These are phyloP conservation scores for Invenusta paracnida DNA, from an alignment of 2,888 invertebrate species.

Conservation along the genomic window DNA sequence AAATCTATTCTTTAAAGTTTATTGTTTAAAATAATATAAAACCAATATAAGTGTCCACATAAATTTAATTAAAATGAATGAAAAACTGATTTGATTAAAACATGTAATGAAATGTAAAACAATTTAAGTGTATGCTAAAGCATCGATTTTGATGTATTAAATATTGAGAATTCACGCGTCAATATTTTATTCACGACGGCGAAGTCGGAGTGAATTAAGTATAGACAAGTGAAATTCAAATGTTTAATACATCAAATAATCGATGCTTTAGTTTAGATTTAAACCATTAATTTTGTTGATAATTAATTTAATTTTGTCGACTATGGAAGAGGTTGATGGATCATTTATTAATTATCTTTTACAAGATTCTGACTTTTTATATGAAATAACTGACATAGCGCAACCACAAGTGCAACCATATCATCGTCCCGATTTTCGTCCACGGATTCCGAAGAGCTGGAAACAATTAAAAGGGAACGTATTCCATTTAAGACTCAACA, in stretches of 20 bases:
- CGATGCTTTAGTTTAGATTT: slow-evolving; percentile 1
- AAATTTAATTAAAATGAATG: too few species aligned
- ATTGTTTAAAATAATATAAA: too few species aligned
- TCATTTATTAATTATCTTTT: slow-evolving; percentile 11
- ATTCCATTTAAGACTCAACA: background rate
- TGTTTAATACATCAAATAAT: background rate
- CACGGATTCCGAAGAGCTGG: background rate
- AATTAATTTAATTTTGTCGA: background rate
- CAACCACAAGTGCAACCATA: background rate
- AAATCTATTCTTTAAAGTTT: too few species aligned
- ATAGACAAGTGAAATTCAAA: background rate
- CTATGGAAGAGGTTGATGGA: background rate
- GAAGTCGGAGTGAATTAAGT: background rate
- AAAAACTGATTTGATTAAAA: too few species aligned
- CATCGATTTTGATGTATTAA: too few species aligned
- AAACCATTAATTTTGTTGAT: background rate
- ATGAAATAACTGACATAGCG: background rate
- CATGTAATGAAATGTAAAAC: too few species aligned
- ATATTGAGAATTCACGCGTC: background rate
- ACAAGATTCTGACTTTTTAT: background rate
- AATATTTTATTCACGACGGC: background rate
- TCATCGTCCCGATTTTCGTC: background rate
- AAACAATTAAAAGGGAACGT: background rate
- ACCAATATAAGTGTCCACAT: too few species aligned
- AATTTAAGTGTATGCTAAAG: too few species aligned